Evolutionary conservation across 2,797 vertebrate genomes (phyloP), one percentile per base, ranked within the genome.

Genomic region (Echeneis naucrates): DNA sequence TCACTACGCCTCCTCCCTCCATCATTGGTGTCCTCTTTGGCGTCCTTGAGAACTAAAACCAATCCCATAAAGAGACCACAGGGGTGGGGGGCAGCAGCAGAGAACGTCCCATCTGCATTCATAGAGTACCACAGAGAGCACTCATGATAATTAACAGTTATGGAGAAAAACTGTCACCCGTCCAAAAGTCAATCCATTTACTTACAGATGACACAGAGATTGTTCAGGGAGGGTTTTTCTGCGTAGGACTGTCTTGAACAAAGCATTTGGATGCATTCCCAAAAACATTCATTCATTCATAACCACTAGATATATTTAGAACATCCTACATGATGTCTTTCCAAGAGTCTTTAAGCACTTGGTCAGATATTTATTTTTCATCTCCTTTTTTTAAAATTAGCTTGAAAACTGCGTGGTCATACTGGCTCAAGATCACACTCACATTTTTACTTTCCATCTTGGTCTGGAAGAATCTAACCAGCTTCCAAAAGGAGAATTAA

Each of bases 121-220:
- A 87, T 68, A 83, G 82, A 89, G 89, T 88, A 84, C 88, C 82
- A 88, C 77, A 58, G 75, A 91, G 84, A 93, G 93, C 94, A 95
- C 93, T 95, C 89, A 89, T 63, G 70, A 83, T 95, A 92, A 95
- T 95, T 90, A 94, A 94, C 91, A 93, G 93, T 93, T 90, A 92
- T 86, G 72, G 85, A 71, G 73, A 71, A 77, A 90, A 93, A 88
- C 80, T 73, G 83, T 47, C 40, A 42, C 82, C 80, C 74, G 80
- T 89, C 89, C 87, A 86, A 87, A 86, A 88, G 87, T 84, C 90
- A 89, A 91, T 92, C 88, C 90, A 90, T 88, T 93, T 93, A 90
- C 85, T 87, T 78, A 30, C 47, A 16, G 68, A 65, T 32, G 54
- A 55, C 19, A 42, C 23, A 45, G 54, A 21, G 38, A 35, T 42